Base-by-base conservation (phyloP, 2,888 invertebrate species). In the Sepiola atlantica region DNA sequence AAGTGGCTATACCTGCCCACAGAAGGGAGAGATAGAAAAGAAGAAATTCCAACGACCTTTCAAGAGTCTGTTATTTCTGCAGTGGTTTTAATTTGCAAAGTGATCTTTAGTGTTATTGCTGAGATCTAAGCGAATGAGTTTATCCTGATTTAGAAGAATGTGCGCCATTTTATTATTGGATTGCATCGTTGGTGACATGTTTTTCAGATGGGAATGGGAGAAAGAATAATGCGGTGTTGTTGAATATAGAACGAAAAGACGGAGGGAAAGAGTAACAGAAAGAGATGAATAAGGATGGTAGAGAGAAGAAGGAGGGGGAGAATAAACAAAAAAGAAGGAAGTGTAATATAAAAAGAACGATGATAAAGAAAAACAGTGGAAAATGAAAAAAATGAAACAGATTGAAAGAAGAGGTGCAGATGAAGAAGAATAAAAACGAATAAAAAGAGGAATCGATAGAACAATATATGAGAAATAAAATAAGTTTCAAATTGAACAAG, bases 221-320 rank as follows among this genome's bases (percentile, higher is more conserved):
- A 77, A 77, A 77, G 21, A 32, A n/a, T n/a, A 32, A n/a, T n/a
- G 16, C 16, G 1, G 16, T 14, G 3, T n/a, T 4, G 16, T 12
- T 77, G 14, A 77, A 14, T 16, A n/a, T n/a, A 77, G 14, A 32
- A 32, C 0, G 32, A 77, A 77, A n/a, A 77, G n/a, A 77, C 0
- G n/a, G 6, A 28, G 6, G 28, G 24, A 77, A 12, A 28, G n/a
- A 77, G 0, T 1, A 77, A n/a, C 16, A 77, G 16, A n/a, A 2
- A n/a, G 14, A n/a, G n/a, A 61, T 12, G 4, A n/a, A 32, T 16
- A 77, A n/a, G n/a, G n/a, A 14, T 8, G 1, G 32, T n/a, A 77
- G 14, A 14, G 0, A 12, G 3, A 77, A 0, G 14, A 12, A 12
- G 14, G 18, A 45, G 4, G n/a, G 0, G 14, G 10, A 1, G 28